phyloP scores from a whole-genome alignment of 2,797 vertebrate genomes.

The Chiloscyllium punctatum region DNA sequence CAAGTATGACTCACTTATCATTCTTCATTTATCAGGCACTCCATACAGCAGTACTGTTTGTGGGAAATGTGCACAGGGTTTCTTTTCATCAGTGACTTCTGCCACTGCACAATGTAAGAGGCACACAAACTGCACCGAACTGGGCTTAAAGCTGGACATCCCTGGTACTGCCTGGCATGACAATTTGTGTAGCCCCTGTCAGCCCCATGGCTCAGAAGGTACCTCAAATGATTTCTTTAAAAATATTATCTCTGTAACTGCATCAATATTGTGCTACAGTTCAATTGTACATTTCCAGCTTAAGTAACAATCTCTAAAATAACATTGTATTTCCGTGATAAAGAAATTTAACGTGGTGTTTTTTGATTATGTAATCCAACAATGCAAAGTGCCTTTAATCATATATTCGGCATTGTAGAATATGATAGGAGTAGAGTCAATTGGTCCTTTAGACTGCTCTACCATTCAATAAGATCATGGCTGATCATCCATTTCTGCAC shows the following conservation, averaged over 20 bases:
- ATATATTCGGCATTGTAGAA: not conserved
- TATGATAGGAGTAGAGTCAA: not conserved
- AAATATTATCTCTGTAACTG: not conserved
- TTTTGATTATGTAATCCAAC: not conserved
- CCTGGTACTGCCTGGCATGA: slow-evolving; percentile 46
- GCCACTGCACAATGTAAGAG: slow-evolving; percentile 46
- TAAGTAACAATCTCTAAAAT: not conserved
- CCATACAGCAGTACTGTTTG: slow-evolving; percentile 52
- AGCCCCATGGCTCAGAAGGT: slow-evolving; percentile 48
- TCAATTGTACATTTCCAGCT: not conserved
- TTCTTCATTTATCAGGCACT: slow-evolving; percentile 50
- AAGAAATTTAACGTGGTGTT: not conserved
- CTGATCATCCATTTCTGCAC: too few relatives aligned
- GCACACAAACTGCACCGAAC: slow-evolving; percentile 48
- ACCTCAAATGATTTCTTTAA: not conserved
- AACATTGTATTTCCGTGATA: not conserved
- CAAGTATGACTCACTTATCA: not conserved
- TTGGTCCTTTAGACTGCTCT: too few relatives aligned
- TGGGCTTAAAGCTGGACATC: slow-evolving; percentile 41
- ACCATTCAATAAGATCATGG: too few relatives aligned
- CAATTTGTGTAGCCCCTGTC: slow-evolving; percentile 54
- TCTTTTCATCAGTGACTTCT: slow-evolving; percentile 53
- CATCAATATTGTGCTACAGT: not conserved
- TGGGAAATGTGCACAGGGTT: slow-evolving; percentile 48
- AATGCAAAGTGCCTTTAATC: not conserved